Percentiles rank a stretch among this genome's conserved stretches.
These are phyloP conservation scores for Anguilla rostrata DNA, from an alignment of 2,113 vertebrate species.

Conservation along the genomic window DNA sequence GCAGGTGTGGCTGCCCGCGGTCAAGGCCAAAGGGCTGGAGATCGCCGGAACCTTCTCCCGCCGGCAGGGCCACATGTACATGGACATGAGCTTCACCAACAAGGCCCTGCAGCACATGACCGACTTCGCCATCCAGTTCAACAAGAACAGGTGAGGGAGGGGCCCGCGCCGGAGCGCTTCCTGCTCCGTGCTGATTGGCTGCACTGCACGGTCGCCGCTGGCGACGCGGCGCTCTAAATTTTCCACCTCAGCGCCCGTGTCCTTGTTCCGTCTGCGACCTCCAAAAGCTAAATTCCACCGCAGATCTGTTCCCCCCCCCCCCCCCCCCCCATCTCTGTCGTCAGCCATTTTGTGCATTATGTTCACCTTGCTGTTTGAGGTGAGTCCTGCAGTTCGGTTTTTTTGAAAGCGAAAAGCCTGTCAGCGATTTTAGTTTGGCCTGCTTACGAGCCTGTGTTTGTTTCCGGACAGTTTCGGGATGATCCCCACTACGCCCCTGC, in stretches of 20 bases:
- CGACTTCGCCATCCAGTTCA: constrained; percentile 97
- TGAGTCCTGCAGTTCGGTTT: no score
- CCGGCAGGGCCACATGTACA: constrained; percentile 95
- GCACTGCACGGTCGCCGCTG: not conserved
- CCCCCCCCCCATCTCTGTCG: not conserved
- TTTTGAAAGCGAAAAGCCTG: no score
- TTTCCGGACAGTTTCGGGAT: constrained; percentile 81
- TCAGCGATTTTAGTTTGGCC: no score
- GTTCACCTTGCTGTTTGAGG: no score
- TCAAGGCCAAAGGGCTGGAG: constrained; percentile 96
- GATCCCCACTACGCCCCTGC: constrained; percentile 90
- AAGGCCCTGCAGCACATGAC: constrained; percentile 99
- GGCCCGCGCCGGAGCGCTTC: not conserved
- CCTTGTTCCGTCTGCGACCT: not conserved
- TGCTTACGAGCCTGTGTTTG: not conserved
- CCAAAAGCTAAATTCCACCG: not conserved
- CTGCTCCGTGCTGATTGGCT: no score
- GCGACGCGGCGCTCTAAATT: not conserved
- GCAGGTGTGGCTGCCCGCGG: constrained; percentile 95
- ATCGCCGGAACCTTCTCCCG: constrained; percentile 95
- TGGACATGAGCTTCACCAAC: constrained; percentile 98
- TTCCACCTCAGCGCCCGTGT: not conserved
- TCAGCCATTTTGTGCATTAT: not conserved
- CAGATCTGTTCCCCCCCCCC: not conserved
- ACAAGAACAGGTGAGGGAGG: constrained; percentile 91